A percentile compares a stretch with the other conserved stretches of the same genome.
phyloP scores from a whole-genome alignment of 2,113 vertebrate species.

The Dipodomys ordii region DNA sequence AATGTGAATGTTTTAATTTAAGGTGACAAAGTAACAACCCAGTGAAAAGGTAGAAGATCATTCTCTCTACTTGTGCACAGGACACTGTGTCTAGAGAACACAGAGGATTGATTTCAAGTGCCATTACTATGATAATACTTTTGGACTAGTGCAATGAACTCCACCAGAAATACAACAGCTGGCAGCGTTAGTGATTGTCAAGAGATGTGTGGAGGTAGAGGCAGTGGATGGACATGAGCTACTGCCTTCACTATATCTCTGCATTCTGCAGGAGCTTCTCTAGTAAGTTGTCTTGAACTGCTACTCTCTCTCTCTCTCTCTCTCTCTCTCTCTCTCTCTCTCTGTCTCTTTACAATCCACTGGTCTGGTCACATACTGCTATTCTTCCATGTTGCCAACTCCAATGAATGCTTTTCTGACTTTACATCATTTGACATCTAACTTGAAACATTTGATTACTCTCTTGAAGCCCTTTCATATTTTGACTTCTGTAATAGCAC shows the following conservation, averaged over 20 bases:
- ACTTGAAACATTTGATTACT: neutral
- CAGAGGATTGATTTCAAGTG: neutral
- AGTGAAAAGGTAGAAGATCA: neutral
- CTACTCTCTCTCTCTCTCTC: neutral
- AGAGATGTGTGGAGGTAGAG: neutral
- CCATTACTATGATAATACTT: neutral
- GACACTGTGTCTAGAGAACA: neutral
- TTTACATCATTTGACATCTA: slow-evolving; percentile 1
- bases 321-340: neutral
- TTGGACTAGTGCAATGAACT: neutral
- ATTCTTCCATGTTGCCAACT: neutral
- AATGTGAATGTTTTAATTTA: neutral
- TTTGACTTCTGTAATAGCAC: neutral
- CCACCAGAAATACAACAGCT: neutral
- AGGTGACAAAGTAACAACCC: neutral
- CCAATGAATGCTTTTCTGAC: neutral
- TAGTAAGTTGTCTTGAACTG: neutral
- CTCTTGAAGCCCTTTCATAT: slow-evolving; percentile 1
- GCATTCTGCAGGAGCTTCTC: neutral
- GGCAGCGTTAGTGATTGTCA: neutral
- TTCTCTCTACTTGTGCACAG: neutral
- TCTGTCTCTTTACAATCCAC: neutral
- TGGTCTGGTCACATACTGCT: neutral
- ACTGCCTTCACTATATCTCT: neutral
- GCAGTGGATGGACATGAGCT: neutral